Conservation (phyloP, 2,113 vertebrate species). For the Chionis minor region DNA sequence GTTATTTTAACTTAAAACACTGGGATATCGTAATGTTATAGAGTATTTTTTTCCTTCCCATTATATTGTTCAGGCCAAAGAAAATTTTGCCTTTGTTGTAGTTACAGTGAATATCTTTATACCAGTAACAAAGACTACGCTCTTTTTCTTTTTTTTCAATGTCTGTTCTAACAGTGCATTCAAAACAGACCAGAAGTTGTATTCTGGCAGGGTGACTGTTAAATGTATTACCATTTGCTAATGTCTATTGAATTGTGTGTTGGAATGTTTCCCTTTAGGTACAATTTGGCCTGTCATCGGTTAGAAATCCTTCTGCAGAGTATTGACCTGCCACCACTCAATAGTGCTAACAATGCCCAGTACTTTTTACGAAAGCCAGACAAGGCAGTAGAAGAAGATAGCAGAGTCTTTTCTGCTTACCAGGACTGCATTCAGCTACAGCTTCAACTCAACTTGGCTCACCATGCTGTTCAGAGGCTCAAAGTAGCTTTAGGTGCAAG, state of each 20-base stretch:
- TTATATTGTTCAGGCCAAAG: not conserved
- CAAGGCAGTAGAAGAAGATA: conserved; percentile 97
- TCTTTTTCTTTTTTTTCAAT: not conserved
- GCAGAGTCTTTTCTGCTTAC: conserved; percentile 96
- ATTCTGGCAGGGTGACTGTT: not conserved
- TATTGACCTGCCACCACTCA: conserved; percentile 95
- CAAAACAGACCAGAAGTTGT: not conserved
- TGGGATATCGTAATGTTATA: not conserved
- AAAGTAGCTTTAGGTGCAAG: conserved; percentile 90
- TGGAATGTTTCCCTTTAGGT: conserved; percentile 74
- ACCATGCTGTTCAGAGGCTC: conserved; percentile 94
- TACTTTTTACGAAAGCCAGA: conserved; percentile 97
- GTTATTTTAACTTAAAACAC: not conserved
- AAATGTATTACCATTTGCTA: not conserved
- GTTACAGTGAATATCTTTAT: not conserved
- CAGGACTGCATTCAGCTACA: conserved; percentile 98
- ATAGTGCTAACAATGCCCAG: conserved; percentile 97
- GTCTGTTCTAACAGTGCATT: not conserved
- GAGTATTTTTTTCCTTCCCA: not conserved
- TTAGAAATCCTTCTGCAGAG: conserved; percentile 96
- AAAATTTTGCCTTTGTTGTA: not conserved
- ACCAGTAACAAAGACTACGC: not conserved
- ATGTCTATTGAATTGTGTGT: not conserved
- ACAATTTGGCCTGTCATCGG: conserved; percentile 96
- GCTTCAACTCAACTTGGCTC: conserved; percentile 95